Evolutionary conservation across 2,113 vertebrate species (phyloP).

Genomic region (Grammomys dolichurus): DNA sequence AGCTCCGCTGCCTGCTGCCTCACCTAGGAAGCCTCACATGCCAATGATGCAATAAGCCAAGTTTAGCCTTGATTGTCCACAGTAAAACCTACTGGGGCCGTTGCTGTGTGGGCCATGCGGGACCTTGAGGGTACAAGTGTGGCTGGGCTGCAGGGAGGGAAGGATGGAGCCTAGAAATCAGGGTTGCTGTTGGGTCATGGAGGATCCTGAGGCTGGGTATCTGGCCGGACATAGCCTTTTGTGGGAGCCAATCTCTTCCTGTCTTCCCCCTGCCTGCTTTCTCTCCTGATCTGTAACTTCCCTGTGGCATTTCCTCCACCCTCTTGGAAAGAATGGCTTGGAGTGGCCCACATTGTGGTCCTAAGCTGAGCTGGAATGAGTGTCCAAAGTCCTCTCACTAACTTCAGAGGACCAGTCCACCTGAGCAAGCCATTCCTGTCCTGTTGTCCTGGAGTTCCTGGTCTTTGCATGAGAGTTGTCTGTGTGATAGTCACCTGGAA

Average conservation of each 20-base stretch:
- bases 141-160: background rate
- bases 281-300: background rate
- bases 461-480: background rate
- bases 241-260: background rate
- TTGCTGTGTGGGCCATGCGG: rapidly evolving
- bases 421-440: background rate
- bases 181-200: background rate
- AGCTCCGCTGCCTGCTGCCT: background rate
- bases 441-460: background rate
- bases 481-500: background rate
- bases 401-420: background rate
- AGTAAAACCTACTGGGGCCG: background rate
- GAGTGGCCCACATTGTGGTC: background rate
- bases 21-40: background rate
- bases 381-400: background rate
- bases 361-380: background rate
- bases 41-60: background rate
- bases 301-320: background rate
- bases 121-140: background rate
- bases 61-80: background rate
- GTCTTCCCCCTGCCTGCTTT: background rate
- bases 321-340: background rate
- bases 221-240: background rate
- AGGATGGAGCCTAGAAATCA: no score
- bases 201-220: background rate